Evolutionary conservation across 2,888 invertebrate species (phyloP).

Genomic region (Micropterix aruncella): DNA sequence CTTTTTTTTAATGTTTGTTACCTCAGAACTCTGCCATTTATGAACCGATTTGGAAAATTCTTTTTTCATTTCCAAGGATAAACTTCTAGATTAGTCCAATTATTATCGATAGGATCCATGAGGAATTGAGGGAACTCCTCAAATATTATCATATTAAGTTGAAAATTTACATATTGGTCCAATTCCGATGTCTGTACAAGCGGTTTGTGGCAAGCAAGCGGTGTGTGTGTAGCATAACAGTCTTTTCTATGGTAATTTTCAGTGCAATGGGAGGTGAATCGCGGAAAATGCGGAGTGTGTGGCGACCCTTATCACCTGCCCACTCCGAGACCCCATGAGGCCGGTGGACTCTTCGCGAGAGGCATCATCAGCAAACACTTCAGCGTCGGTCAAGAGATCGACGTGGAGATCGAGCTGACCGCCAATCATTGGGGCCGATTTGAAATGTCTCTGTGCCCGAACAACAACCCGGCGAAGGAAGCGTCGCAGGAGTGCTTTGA

Average conservation of each 20-base stretch:
- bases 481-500: constrained; percentile 77
- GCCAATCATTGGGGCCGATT: constrained; percentile 84
- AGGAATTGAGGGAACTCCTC: too few species aligned
- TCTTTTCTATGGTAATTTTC: too few species aligned
- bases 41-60: too few species aligned
- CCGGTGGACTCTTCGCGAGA: constrained; percentile 74
- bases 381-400: constrained; percentile 69
- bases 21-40: too few species aligned
- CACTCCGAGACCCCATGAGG: constrained; percentile 74
- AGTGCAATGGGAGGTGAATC: constrained; percentile 81
- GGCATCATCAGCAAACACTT: constrained; percentile 74
- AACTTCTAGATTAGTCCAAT: constrained; percentile 4
- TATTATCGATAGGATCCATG: constrained; percentile 6
- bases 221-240: constrained; percentile 11
- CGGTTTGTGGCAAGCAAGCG: too few species aligned
- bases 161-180: too few species aligned
- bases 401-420: constrained; percentile 75
- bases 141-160: too few species aligned
- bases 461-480: constrained; percentile 64
- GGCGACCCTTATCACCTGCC: constrained; percentile 68
- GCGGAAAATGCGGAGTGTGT: constrained; percentile 79
- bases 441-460: constrained; percentile 73
- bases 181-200: too few species aligned
- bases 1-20: too few species aligned
- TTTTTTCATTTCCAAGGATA: too few species aligned